A percentile compares a stretch with the other conserved stretches of the same genome.
Conservation (phyloP, 2,888 invertebrate species). For the Idaea dimidiata region DNA sequence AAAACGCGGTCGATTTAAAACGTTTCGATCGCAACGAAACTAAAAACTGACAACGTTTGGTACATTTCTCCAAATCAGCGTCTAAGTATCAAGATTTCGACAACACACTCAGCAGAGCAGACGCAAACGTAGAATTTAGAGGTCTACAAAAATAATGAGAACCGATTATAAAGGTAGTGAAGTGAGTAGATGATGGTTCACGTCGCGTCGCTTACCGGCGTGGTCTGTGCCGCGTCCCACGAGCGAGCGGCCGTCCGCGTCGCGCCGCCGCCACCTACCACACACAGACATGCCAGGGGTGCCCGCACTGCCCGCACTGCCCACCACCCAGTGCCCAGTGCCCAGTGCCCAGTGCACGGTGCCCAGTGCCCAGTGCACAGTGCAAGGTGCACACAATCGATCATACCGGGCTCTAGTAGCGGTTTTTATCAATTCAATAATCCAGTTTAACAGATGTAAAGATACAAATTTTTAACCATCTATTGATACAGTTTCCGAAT, state of each 20-base stretch:
- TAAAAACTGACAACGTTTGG: conserved; percentile 40
- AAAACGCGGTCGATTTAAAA: background rate
- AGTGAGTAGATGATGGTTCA: conserved; percentile 64
- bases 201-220: conserved; percentile 75
- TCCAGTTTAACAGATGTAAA: too few relatives aligned
- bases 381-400: too few relatives aligned
- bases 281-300: conserved; percentile 63
- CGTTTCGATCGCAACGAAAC: background rate
- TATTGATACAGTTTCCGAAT: too few relatives aligned
- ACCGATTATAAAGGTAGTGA: conserved; percentile 63
- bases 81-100: conserved; percentile 72
- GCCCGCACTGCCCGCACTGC: conserved; percentile 9
- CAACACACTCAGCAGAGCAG: conserved; percentile 79
- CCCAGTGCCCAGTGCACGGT: too few relatives aligned
- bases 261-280: conserved; percentile 76
- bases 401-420: too few relatives aligned
- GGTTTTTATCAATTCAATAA: too few relatives aligned
- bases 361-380: too few relatives aligned
- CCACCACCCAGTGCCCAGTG: too few relatives aligned
- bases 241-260: conserved; percentile 64
- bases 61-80: conserved; percentile 70
- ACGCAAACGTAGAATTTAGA: conserved; percentile 70
- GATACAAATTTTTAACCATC: too few relatives aligned
- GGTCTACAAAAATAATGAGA: conserved; percentile 75
- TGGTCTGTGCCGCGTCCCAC: conserved; percentile 71